Base-by-base conservation (phyloP, 1,140 invertebrate species). In the Bombus soroeensis region DNA sequence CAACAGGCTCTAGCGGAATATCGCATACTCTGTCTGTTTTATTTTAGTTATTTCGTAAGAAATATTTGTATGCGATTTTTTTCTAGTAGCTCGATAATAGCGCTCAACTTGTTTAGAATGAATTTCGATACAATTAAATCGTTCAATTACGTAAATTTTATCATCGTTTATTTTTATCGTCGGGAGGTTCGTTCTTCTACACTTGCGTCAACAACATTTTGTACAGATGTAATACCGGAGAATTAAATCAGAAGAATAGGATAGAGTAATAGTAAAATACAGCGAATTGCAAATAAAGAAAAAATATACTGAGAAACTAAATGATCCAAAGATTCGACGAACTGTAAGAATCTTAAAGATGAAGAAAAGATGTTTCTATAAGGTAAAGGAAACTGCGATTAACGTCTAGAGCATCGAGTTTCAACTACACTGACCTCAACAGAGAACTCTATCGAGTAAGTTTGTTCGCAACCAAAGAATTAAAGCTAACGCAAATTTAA, bases 21-120 rank as follows among this genome's bases (percentile, higher is more conserved):
- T 22, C 5, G 6, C 18, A 0, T 22, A 1, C 3, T 13, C 12
- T 13, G 10, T 0, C 4, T 5, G 10, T 13, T 28, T 59, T 28
- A 28, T 28, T 59, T 12, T 59, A 28, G 0, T 59, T n/a, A 10
- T 28, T 13, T n/a, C 12, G 9, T 12, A 3, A 28, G 59, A 25
- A 12, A 59, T 28, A 9, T 28, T 59, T 8, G 57, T 28, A 59
- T 0, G 57, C 57, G 57, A 59, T 1, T 10, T 2, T 12, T 12
- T 12, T 10, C 2, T 4, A 5, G 28, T 62, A n/a, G 28, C 12
- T 25, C 0, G 12, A 3, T 4, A 59, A 28, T 10, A 28, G 18
- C 9, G 10, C 10, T 3, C 25, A 59, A 2, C 9, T 12, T 28
- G 9, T 59, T 28, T 3, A 0, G 9, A 3, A n/a, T 12, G 9